A percentile compares a stretch with the other conserved stretches of the same genome.
Conservation (phyloP, 2,888 invertebrate genomes). For the Synergus itoensis region DNA sequence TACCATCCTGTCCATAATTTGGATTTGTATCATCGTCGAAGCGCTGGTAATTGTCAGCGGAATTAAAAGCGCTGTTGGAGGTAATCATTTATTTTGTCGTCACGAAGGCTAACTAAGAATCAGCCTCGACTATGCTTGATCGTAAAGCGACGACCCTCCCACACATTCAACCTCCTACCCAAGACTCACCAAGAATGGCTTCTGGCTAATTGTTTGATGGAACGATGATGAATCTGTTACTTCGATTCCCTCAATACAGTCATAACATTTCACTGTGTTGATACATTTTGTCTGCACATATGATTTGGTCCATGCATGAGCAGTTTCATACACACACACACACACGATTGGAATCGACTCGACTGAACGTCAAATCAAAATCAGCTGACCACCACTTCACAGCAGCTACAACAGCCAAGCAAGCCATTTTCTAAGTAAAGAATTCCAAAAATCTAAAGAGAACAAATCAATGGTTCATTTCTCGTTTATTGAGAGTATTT, state of each 20-base stretch:
- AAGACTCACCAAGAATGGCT: background rate
- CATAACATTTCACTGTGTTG: background rate
- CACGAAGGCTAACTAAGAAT: background rate
- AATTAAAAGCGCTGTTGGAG: conserved; percentile 59
- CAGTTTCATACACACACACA: background rate
- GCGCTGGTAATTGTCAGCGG: conserved; percentile 67
- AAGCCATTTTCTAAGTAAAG: too few relatives aligned
- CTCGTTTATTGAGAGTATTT: too few relatives aligned
- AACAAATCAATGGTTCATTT: too few relatives aligned
- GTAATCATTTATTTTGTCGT: conserved; percentile 54
- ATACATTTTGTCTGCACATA: background rate
- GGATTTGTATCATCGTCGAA: conserved; percentile 66
- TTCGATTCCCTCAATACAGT: background rate
- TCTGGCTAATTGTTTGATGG: background rate
- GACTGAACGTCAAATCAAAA: background rate
- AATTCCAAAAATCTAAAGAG: too few relatives aligned
- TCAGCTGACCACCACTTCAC: conserved; percentile 11
- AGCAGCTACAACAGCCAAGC: too few relatives aligned
- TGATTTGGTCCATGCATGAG: background rate
- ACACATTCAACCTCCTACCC: conserved; percentile 21
- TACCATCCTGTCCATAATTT: conserved; percentile 62
- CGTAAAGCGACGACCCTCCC: conserved; percentile 9
- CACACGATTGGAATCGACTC: too few relatives aligned
- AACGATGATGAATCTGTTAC: background rate
- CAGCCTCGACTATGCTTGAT: background rate